Evolutionary conservation across 2,797 vertebrate genomes (phyloP), one percentile per base, ranked within the genome.

Genomic region (Sebastes vulpes): DNA sequence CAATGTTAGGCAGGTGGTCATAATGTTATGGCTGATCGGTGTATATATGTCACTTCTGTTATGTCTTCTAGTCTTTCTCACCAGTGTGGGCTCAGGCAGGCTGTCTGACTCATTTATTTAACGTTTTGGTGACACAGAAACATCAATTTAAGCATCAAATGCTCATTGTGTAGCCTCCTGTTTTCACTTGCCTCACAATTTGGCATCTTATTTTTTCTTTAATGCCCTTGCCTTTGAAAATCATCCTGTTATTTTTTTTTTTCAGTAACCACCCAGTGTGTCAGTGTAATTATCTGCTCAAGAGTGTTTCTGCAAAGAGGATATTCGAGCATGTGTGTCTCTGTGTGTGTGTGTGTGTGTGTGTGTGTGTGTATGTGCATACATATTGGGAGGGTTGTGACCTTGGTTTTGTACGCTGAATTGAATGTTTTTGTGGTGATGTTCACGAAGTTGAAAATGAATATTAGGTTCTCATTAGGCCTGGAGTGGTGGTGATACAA

Each of bases 391-490:
- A 65, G 18, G n/a, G 32, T 50, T 52, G 12, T 60, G 42, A 65
- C 71, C 46, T 78, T 72, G 54, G 35, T 72, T 72, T 61, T 85
- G 61, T 35, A 25, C 2, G 4, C 31, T 53, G 53, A 68, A 79
- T 68, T 76, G 21, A 66, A 50, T 54, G 61, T 75, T 65, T 73
- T 28, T 18, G 7, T 78, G 29, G 3, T n/a, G 10, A 57, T 69
- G 69, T 38, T 75, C 70, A 76, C 7, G 6, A 7, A 75, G 72
- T 28, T 69, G 21, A 75, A 81, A 69, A 85, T 66, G 23, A 77
- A 63, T 66, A 77, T 58, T 48, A 53, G 57, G n/a, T 72, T 66
- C 25, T 64, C 50, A 56, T 77, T 59, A 66, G 16, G 12, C 7
- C 25, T 23, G 21, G 32, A 26, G 35, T 66, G 21, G 18, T 63